Percentiles rank a stretch among this genome's conserved stretches.
Conservation (phyloP, 2,113 vertebrate genomes). For the Entomyzon cyanotis region DNA sequence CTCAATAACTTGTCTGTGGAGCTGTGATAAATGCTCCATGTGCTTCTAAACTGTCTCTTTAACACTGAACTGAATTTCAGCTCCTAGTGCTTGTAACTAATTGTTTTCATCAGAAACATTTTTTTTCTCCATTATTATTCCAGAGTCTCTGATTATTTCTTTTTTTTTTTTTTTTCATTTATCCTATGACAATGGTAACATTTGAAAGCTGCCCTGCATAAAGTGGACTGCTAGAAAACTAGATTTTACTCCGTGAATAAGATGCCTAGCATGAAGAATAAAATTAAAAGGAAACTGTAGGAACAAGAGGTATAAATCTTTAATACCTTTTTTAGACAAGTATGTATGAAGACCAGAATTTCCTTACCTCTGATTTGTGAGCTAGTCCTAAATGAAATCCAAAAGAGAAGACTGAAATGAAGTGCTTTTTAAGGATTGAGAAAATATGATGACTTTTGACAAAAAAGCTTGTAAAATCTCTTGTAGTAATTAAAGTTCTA, state of each 20-base stretch:
- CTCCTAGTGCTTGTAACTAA: slow-evolving; percentile 65
- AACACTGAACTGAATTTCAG: slow-evolving; percentile 72
- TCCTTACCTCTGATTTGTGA: slow-evolving; percentile 20
- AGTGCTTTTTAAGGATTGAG: background rate
- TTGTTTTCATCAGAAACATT: slow-evolving; percentile 60
- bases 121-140: slow-evolving; percentile 58
- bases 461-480: background rate
- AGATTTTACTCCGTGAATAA: background rate
- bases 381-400: background rate
- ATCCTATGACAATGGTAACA: background rate
- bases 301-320: background rate
- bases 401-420: background rate
- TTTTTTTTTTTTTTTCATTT: slow-evolving; percentile 6
- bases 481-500: background rate
- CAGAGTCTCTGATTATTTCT: background rate
- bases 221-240: background rate
- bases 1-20: slow-evolving; percentile 84
- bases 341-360: background rate
- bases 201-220: background rate
- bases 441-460: background rate
- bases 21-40: slow-evolving; percentile 76
- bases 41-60: slow-evolving; percentile 75
- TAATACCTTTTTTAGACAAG: background rate
- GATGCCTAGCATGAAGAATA: background rate
- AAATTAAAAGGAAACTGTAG: background rate